phyloP scores from a whole-genome alignment of 2,113 vertebrate genomes.

The Corapipo altera region DNA sequence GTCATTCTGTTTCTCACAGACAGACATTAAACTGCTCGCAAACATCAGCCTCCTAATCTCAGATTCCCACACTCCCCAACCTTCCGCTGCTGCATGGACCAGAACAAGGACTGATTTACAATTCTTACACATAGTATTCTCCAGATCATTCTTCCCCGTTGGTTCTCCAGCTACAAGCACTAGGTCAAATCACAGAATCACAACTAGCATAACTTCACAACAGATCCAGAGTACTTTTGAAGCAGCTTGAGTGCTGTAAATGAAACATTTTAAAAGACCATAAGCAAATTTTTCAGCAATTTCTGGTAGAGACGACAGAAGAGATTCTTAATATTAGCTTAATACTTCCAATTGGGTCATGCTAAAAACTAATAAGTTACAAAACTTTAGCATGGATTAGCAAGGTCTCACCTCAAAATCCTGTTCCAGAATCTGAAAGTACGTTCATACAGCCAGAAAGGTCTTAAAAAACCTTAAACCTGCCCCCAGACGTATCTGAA shows the following conservation, averaged over 20 bases:
- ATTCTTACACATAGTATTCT: background rate
- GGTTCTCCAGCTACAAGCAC: background rate
- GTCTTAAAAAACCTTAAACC: background rate
- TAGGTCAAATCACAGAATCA: background rate
- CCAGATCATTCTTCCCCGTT: background rate
- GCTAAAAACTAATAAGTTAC: background rate
- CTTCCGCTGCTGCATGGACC: background rate
- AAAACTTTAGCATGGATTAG: background rate
- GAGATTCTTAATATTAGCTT: background rate
- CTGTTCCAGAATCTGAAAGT: background rate
- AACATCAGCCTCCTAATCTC: background rate
- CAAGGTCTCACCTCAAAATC: background rate
- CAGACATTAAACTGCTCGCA: background rate
- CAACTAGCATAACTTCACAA: background rate
- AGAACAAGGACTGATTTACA: background rate
- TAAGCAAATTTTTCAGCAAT: background rate
- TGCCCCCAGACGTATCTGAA: background rate
- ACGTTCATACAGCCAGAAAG: accelerated
- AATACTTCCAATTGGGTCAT: background rate
- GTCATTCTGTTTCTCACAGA: background rate
- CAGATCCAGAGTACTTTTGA: background rate
- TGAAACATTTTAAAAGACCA: background rate
- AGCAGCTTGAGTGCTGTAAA: background rate
- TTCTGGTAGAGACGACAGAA: background rate
- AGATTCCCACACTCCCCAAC: background rate